Percentiles rank a stretch among this genome's conserved stretches.
These are phyloP conservation scores for Catagonus wagneri DNA, from an alignment of 2,113 vertebrate genomes.

Conservation along the genomic window DNA sequence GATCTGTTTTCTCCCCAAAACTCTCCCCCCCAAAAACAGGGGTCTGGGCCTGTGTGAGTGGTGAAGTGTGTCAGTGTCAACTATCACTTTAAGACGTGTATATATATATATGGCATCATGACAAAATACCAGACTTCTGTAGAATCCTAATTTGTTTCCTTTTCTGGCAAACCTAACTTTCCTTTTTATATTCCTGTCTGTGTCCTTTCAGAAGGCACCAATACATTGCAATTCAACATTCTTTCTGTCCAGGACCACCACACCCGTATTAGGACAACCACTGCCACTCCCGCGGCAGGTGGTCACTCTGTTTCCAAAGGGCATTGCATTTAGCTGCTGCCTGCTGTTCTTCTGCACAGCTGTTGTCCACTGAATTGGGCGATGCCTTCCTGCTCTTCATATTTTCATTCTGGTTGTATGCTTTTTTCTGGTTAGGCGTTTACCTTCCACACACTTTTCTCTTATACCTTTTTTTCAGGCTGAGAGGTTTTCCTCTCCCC, in stretches of 20 bases:
- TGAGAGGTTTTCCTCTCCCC: neutral
- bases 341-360: neutral
- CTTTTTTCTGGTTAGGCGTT: neutral
- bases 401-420: neutral
- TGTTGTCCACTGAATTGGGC: neutral
- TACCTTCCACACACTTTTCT: neutral
- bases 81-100: neutral
- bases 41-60: neutral
- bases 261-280: too few relatives aligned
- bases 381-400: neutral
- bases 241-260: neutral
- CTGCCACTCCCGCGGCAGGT: rapidly evolving
- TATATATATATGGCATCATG: too few relatives aligned
- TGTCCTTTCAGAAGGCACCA: neutral
- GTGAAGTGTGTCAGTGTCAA: neutral
- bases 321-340: neutral
- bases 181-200: neutral
- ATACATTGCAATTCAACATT: neutral
- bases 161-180: neutral
- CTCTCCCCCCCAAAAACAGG: too few relatives aligned
- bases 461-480: neutral
- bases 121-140: neutral
- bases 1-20: neutral
- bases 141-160: neutral
- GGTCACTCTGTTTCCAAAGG: neutral